phyloP scores from a whole-genome alignment of 2,113 vertebrate species.

The Mastomys natalensis region DNA sequence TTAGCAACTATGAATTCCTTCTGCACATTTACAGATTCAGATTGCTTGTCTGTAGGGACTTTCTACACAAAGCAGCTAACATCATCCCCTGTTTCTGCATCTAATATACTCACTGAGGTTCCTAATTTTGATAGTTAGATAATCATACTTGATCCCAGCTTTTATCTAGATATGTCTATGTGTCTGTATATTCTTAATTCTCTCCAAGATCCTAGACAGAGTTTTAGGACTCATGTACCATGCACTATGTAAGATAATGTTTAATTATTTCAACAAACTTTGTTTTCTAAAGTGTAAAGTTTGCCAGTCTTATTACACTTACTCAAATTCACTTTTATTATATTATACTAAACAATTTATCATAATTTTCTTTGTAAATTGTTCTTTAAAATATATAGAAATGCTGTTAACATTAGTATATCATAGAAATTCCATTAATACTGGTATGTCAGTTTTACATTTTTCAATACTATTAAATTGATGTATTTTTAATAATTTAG shows the following conservation, averaged over 20 bases:
- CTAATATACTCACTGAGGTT: not conserved
- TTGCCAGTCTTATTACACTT: not conserved
- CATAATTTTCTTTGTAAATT: not conserved
- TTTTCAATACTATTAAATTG: not conserved
- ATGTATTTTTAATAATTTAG: not conserved
- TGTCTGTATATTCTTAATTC: not conserved
- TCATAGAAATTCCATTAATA: not conserved
- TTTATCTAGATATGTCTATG: not conserved
- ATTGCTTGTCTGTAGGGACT: not conserved
- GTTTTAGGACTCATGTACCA: not conserved
- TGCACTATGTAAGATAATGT: not conserved
- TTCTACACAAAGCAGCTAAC: not conserved
- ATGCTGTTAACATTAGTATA: not conserved
- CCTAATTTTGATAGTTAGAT: not conserved
- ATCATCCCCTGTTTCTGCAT: too few species aligned
- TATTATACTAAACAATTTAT: not conserved
- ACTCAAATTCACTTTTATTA: too few species aligned
- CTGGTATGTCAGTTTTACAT: not conserved
- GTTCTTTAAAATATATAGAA: not conserved
- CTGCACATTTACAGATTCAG: not conserved
- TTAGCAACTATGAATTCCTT: not conserved
- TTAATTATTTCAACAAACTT: not conserved
- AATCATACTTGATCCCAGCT: not conserved
- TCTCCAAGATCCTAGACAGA: not conserved
- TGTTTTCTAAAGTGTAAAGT: not conserved